Evolutionary conservation across 2,797 vertebrate species (phyloP), one percentile per base, ranked within the genome.

Genomic region (Cichlasoma orientale): DNA sequence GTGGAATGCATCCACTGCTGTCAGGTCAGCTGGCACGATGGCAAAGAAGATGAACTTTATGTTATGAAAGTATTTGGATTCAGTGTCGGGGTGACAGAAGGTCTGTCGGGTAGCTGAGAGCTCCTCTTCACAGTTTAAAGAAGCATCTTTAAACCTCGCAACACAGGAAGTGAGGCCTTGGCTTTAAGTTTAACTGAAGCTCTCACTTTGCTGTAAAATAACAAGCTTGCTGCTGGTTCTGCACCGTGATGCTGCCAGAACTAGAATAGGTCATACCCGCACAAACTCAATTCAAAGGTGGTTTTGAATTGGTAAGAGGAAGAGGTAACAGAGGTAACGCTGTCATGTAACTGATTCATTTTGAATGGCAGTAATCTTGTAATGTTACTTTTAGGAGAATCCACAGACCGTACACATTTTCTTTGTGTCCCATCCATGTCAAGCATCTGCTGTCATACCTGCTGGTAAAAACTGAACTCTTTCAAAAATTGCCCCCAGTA

Each of bases 361-460:
- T 10, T 53, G 1, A 50, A n/a, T 4, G 8, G 50, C n/a, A 21
- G 8, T 9, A n/a, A 53, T 53, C 25, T 50, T 29, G 23, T 19
- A 47, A 66, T 0, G 1, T 66, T 7, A 19, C 61, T 47, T 47
- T 66, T 27, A 29, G 27, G 12, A 66, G 61, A 23, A 13, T 27
- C 12, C 47, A 68, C 2, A n/a, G 16, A 63, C 33, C 25, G 36
- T 41, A 1, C 13, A 63, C 63, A 29, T 50, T 68, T 68, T 50
- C 47, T 18, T 5, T 47, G 44, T 47, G 2, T 47, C 13, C 57
- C 29, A 25, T 73, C 21, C 31, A 25, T 1, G 0, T 5, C 3
- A 10, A 50, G 6, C 33, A 57, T 29, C 47, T 25, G 23, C 31
- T 25, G 56, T 16, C 3, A 0, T 0, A 0, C 3, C 7, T 19